Evolutionary conservation across 92 coral and sea anemone species (phyloP).

Genomic region (Plumapathes pennacea): DNA sequence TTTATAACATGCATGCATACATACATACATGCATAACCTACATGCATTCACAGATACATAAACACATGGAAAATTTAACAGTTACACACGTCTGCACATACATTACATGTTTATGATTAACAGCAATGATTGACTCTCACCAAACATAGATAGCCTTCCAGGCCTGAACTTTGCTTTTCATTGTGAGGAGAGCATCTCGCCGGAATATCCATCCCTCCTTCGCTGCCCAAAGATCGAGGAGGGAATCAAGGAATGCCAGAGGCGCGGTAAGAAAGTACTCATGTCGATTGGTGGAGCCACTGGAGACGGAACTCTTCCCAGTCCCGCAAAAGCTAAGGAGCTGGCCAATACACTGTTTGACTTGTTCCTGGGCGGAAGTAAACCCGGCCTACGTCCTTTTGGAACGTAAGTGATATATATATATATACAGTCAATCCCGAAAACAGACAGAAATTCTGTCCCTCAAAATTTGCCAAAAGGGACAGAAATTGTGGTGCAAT

Average conservation of each 20-base stretch:
- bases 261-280: constrained; percentile 17
- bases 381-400: constrained; percentile 15
- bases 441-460: too few species aligned
- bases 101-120: too few species aligned
- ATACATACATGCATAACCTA: too few species aligned
- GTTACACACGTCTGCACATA: too few species aligned
- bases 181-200: background rate
- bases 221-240: constrained; percentile 20
- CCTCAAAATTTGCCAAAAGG: too few species aligned
- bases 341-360: constrained; percentile 18
- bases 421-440: too few species aligned
- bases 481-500: too few species aligned
- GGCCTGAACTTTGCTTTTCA: constrained; percentile 20
- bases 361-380: constrained; percentile 17
- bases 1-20: too few species aligned
- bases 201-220: constrained; percentile 2
- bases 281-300: constrained; percentile 24
- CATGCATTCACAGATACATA: too few species aligned
- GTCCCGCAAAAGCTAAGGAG: constrained; percentile 12
- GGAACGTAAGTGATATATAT: constrained; percentile 33
- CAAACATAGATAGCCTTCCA: constrained; percentile 2
- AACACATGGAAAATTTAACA: too few species aligned
- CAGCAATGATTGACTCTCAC: background rate
- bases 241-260: constrained; percentile 32
- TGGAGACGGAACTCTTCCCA: constrained; percentile 13